These are phyloP conservation scores for Melanotaenia trifasciata DNA, from an alignment of 2,797 vertebrate species.

Conservation along the genomic window DNA sequence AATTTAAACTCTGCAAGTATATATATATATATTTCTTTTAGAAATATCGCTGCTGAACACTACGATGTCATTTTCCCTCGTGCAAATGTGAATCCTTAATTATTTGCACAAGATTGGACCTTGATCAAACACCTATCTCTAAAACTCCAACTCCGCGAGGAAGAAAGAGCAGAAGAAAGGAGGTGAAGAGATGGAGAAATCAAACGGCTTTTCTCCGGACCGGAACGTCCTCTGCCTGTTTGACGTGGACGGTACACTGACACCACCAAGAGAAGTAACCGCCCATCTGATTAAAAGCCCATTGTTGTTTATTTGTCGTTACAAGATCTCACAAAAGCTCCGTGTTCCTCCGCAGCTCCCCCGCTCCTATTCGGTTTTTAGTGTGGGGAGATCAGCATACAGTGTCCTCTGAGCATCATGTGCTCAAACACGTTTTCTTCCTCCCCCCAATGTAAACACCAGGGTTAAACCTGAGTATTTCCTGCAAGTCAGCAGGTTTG, in stretches of 20 bases:
- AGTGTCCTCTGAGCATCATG: conserved; percentile 19
- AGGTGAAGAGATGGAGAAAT: conserved; percentile 66
- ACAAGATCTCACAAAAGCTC: neutral
- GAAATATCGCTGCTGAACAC: neutral
- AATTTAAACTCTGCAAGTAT: neutral
- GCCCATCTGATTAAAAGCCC: no score
- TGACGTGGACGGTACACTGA: conserved; percentile 96
- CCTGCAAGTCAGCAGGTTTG: neutral
- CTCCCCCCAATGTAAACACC: neutral
- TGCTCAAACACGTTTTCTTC: neutral
- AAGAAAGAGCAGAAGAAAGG: neutral
- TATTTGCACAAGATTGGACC: conserved; percentile 1
- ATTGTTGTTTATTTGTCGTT: neutral
- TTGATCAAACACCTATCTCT: neutral
- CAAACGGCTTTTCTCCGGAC: conserved; percentile 42
- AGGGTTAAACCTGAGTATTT: neutral
- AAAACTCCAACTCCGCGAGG: neutral
- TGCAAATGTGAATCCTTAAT: neutral
- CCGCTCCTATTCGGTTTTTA: neutral
- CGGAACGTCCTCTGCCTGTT: conserved; percentile 89
- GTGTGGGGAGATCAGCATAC: conserved; percentile 16
- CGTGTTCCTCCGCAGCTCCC: neutral
- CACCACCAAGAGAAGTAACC: conserved; percentile 91
- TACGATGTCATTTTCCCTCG: neutral
- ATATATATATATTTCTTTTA: no score